Evolutionary conservation across 2,797 vertebrate species (phyloP), one percentile per base, ranked within the genome.

Genomic region (Scolopax bukidnonensis): DNA sequence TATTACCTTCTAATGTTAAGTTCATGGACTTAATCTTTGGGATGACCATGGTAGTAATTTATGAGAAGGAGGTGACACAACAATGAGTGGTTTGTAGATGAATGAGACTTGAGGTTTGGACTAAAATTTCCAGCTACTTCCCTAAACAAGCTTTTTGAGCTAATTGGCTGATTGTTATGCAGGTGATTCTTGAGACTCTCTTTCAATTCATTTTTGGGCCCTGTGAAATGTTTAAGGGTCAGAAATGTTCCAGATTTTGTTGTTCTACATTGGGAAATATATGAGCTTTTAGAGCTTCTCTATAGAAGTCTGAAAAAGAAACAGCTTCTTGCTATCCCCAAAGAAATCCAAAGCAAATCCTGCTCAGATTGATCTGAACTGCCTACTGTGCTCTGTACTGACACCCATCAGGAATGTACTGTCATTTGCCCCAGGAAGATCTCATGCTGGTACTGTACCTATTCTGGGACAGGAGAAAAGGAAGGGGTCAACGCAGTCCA

Each of bases 401-500:
- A 33, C 43, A 89, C 63, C 40, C 32, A 12, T 50, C 74, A 87
- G 54, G 40, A 81, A 86, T 18, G 18, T 40, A 47, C 32, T 70
- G 18, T 57, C 57, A 71, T 38, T 53, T 76, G 33, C 56, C 86
- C 63, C 2, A 1, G 54, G 67, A 78, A 71, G 63, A 28, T 70
- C 18, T 93, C 47, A 7, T 43, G 47, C 41, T 89, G 64, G 36
- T 47, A 84, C 89, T 74, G 59, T 98, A 99, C 99, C 99, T 93
- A 99, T 99, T 51, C 96, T 97, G n/a, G 99, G 99, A 95, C 99
- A 99, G 48, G 95, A 98, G 32, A 98, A 97, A 71, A 95, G 84
- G 82, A 98, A 98, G 59, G 96, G 95, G 32, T 97, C 93, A 12
- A 80, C 87, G 75, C 99, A 99, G 88, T 98, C 94, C 96, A 98